These are phyloP conservation scores for Butastur rufipennis DNA, from an alignment of 2,113 vertebrate genomes.

Conservation along the genomic window DNA sequence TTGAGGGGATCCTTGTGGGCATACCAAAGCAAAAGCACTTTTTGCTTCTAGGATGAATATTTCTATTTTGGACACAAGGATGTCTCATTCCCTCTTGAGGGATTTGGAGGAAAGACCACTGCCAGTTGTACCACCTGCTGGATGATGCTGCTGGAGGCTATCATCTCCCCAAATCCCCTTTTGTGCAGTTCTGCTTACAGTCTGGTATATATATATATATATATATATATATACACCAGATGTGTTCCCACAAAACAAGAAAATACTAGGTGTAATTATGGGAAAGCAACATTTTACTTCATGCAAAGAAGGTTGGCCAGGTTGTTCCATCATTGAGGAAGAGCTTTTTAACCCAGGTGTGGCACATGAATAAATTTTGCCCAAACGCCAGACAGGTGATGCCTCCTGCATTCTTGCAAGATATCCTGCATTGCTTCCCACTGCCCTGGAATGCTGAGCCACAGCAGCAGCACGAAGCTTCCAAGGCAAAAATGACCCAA, in stretches of 20 bases:
- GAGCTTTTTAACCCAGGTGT: neutral
- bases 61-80: slow-evolving; percentile 10
- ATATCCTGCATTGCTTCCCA: neutral
- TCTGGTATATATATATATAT: neutral
- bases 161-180: neutral
- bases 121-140: neutral
- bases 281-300: neutral
- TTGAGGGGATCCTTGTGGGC: neutral
- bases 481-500: neutral
- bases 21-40: slow-evolving; percentile 4
- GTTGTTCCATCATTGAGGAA: neutral
- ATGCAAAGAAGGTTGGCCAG: neutral
- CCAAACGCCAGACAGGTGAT: neutral
- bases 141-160: slow-evolving; percentile 7
- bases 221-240: neutral
- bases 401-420: neutral
- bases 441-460: neutral
- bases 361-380: neutral
- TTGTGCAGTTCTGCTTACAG: neutral
- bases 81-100: neutral
- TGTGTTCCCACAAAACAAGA: neutral
- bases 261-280: neutral
- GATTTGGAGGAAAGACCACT: neutral
- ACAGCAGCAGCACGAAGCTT: neutral
- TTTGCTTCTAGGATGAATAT: neutral